Base-by-base conservation (phyloP, 23 tunicate species). In the Styela clava region DNA sequence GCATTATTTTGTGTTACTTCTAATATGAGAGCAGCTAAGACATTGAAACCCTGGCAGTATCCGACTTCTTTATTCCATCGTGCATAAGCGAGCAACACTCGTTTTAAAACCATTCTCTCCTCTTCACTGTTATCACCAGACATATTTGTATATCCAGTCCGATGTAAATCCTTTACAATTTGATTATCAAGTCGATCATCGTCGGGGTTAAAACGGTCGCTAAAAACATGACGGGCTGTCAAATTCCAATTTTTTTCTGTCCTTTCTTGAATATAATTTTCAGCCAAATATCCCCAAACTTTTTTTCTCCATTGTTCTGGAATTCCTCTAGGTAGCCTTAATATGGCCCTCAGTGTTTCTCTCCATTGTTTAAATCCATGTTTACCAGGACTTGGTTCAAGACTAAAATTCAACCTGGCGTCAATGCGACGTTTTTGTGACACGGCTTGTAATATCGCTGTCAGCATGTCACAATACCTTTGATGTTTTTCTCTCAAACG, bases 21-120 rank as follows among this genome's bases (percentile, higher is more conserved):
- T 74, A 95, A 61, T 31, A 95, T 76, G 9, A 89, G 79, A 23
- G 99, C 95, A 2, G 91, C 96, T 16, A 95, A 69, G 34, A 95
- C 99, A 62, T 95, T 95, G 73, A 95, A 95, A 28, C 99, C 99
- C 67, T 95, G 99, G 74, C 99, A 95, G 74, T 95, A 95, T 9
- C 99, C 99, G 0, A 90, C 91, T 24, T 65, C 86, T 69, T 90
- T 85, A 77, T 95, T 95, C 89, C 89, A 95, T 2, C 99, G 80
- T 1, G 99, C 99, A 64, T 95, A 95, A 27, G 99, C 99, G 19
- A 95, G 82, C 62, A 95, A 68, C 12, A 95, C 95, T 62, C 96
- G 52, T 52, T 95, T 95, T 64, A 95, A 78, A n/a, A 91, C 79
- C 83, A 91, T 63, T 1, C 86, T 61, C 20, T 86, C 89, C 18